phyloP scores from a whole-genome alignment of 1,140 invertebrate genomes.

The Drosophila kepulauana region DNA sequence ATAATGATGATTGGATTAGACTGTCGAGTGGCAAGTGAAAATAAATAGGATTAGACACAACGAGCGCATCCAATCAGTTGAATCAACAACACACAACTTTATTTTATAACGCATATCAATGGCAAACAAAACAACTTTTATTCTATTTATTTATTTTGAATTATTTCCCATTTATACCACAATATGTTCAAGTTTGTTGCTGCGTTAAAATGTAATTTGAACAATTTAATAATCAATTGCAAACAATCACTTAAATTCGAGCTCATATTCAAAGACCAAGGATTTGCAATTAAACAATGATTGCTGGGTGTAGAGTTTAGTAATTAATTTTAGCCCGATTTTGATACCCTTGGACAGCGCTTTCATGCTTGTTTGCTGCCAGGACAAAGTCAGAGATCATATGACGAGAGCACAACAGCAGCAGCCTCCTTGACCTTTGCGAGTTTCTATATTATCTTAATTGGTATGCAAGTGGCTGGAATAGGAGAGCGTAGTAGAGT shows the following conservation, averaged over 20 bases:
- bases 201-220: too few relatives aligned
- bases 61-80: slow-evolving; percentile 28
- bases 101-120: neutral
- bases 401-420: neutral
- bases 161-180: too few relatives aligned
- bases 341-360: neutral
- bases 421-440: slow-evolving; percentile 27
- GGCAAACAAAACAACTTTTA: too few relatives aligned
- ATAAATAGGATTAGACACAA: slow-evolving; percentile 1
- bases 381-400: neutral
- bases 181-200: too few relatives aligned
- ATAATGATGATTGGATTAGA: slow-evolving; percentile 36
- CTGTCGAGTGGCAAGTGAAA: neutral
- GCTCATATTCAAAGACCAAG: too few relatives aligned
- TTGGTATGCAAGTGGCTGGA: slow-evolving; percentile 51
- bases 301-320: neutral
- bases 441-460: slow-evolving; percentile 48
- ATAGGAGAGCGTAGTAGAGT: neutral
- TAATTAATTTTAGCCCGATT: neutral
- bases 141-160: neutral
- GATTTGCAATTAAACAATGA: neutral
- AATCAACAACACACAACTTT: slow-evolving; percentile 19
- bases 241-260: too few relatives aligned
- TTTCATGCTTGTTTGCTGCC: neutral
- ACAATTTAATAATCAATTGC: too few relatives aligned